Conservation (phyloP, 2,797 vertebrate genomes). For the Saxicola maurus region DNA sequence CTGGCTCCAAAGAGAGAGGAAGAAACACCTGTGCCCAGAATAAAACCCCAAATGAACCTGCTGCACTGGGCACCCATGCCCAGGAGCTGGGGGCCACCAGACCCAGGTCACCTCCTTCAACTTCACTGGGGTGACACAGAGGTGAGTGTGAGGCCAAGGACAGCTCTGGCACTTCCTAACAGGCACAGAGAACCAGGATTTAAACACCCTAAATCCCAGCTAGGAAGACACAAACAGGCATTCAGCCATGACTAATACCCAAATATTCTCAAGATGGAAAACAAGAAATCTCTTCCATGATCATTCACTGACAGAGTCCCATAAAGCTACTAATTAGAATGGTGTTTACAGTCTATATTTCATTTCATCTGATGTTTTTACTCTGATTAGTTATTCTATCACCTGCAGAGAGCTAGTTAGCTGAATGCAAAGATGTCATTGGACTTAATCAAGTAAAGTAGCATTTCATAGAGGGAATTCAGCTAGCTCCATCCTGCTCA, state of each 20-base stretch:
- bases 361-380: conserved; percentile 52
- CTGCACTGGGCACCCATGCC: fast-evolving
- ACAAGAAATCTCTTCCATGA: conserved; percentile 19
- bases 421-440: conserved; percentile 31
- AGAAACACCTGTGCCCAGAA: background rate
- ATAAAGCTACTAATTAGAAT: conserved; percentile 46
- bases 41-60: background rate
- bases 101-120: background rate
- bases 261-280: conserved; percentile 12
- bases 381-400: conserved; percentile 60
- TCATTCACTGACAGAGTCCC: conserved; percentile 43
- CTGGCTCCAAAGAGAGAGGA: background rate
- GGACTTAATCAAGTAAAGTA: conserved; percentile 56
- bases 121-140: background rate
- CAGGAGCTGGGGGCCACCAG: background rate
- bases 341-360: conserved; percentile 41
- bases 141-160: background rate
- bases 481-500: background rate
- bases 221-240: background rate
- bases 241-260: conserved; percentile 40
- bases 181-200: background rate
- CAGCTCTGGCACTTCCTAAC: background rate
- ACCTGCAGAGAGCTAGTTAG: conserved; percentile 59
- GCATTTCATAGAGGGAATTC: conserved; percentile 5
- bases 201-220: background rate